Evolutionary conservation across 2,113 vertebrate species (phyloP).

Genomic region (Alexandromys fortis): DNA sequence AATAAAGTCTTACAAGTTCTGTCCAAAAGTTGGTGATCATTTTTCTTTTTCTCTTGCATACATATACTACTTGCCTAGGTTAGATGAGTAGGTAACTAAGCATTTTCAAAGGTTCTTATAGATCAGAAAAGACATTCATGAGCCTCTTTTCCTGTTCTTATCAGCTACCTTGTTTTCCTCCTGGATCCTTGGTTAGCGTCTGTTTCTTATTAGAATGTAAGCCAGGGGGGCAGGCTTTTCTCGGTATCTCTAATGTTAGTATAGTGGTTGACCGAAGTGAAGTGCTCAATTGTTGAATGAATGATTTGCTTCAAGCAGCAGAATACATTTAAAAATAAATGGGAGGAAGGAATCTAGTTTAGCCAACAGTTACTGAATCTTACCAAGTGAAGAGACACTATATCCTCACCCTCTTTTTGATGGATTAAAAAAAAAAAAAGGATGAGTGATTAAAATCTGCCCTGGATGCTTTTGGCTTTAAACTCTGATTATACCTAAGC

Average conservation of each 20-base stretch:
- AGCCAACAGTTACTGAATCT: conserved; percentile 52
- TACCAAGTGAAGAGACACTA: conserved; percentile 38
- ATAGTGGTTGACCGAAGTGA: conserved; percentile 36
- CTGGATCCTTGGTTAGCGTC: conserved; percentile 16
- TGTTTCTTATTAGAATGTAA: conserved; percentile 60
- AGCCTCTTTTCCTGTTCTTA: conserved; percentile 12
- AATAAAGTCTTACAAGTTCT: conserved; percentile 39
- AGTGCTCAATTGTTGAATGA: conserved; percentile 39
- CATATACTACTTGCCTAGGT: conserved; percentile 37
- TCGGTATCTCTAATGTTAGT: conserved; percentile 27
- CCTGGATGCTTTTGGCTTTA: conserved; percentile 48
- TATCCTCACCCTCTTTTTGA: not conserved
- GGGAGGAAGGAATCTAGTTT: conserved; percentile 47
- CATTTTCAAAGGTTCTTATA: conserved; percentile 48
- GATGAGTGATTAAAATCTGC: conserved; percentile 42
- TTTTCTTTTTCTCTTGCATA: conserved; percentile 47
- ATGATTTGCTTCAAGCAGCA: conserved; percentile 54
- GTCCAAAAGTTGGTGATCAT: conserved; percentile 22
- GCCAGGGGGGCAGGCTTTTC: not conserved
- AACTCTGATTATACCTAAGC: conserved; percentile 35
- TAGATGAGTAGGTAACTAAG: conserved; percentile 13
- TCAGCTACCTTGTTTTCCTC: conserved; percentile 38
- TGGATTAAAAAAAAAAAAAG: conserved; percentile 19
- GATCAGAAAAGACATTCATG: conserved; percentile 32
- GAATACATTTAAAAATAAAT: conserved; percentile 64